These are phyloP conservation scores for Chrosomus eos DNA, from an alignment of 2,797 vertebrate genomes.

Conservation along the genomic window DNA sequence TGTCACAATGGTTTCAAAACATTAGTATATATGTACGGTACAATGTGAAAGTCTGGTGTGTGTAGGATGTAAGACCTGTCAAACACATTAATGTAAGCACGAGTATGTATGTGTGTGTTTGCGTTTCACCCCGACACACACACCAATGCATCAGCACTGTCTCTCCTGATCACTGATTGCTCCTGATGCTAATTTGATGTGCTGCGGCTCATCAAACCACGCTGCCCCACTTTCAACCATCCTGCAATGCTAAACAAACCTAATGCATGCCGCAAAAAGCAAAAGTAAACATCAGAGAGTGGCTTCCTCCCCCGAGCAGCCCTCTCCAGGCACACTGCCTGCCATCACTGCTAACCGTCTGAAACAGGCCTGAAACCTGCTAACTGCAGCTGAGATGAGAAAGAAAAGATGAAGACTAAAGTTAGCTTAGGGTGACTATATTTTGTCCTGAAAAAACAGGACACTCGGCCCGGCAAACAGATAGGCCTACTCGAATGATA, in stretches of 20 bases:
- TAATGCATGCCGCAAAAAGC: conserved; percentile 46
- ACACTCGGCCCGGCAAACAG: too few species aligned
- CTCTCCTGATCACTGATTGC: conserved; percentile 35
- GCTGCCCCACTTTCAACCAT: conserved; percentile 59
- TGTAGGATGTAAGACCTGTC: conserved; percentile 35
- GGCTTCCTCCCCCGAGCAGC: conserved; percentile 54
- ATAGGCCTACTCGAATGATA: too few species aligned
- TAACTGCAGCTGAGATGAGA: conserved; percentile 38
- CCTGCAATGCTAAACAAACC: conserved; percentile 54
- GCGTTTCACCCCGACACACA: conserved; percentile 15
- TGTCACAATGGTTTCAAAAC: conserved; percentile 12
- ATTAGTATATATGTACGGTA: conserved; percentile 3
- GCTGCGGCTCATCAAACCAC: conserved; percentile 59
- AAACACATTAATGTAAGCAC: conserved; percentile 9
- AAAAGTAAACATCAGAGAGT: conserved; percentile 60
- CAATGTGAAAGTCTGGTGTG: conserved; percentile 16
- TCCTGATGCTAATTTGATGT: conserved; percentile 57
- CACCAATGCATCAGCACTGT: conserved; percentile 37
- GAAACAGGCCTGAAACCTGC: conserved; percentile 25
- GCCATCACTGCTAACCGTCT: conserved; percentile 19
- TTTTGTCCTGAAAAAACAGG: too few species aligned
- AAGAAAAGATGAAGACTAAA: background rate
- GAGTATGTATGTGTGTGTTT: conserved; percentile 13
- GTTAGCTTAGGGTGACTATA: too few species aligned
- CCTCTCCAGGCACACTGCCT: conserved; percentile 27